phyloP scores from a whole-genome alignment of 2,888 invertebrate genomes.

The Macropis europaea region DNA sequence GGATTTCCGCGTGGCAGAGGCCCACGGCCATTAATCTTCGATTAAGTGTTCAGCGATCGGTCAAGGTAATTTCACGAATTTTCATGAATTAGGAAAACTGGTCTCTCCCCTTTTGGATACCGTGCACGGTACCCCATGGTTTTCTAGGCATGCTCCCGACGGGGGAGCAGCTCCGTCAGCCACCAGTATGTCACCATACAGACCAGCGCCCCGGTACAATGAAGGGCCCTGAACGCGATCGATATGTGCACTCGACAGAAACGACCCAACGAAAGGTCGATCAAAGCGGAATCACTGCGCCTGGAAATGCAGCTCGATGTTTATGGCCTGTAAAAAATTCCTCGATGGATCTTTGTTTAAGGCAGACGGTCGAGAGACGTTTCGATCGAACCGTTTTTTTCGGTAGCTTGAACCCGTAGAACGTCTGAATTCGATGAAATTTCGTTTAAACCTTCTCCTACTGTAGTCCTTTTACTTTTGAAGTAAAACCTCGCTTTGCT shows the following conservation, averaged over 20 bases:
- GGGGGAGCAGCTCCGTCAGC: conserved; percentile 65
- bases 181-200: conserved; percentile 79
- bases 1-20: neutral
- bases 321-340: conserved; percentile 43
- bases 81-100: conserved; percentile 76
- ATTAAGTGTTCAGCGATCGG: conserved; percentile 77
- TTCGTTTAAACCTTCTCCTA: too few relatives aligned
- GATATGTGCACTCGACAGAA: conserved; percentile 77
- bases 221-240: conserved; percentile 68
- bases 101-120: conserved; percentile 43
- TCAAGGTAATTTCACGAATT: conserved; percentile 78
- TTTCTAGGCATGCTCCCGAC: conserved; percentile 35
- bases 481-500: too few relatives aligned
- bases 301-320: conserved; percentile 33
- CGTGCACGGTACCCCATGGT: conserved; percentile 1
- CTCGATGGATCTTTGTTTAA: conserved; percentile 34
- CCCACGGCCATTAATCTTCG: conserved; percentile 76
- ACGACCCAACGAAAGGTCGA: conserved; percentile 72
- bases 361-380: neutral
- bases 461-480: too few relatives aligned
- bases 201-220: conserved; percentile 78
- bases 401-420: neutral
- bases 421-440: neutral
- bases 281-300: conserved; percentile 72
- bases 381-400: neutral